Conservation (phyloP, 2,888 invertebrate genomes). For the Homarus gammarus region DNA sequence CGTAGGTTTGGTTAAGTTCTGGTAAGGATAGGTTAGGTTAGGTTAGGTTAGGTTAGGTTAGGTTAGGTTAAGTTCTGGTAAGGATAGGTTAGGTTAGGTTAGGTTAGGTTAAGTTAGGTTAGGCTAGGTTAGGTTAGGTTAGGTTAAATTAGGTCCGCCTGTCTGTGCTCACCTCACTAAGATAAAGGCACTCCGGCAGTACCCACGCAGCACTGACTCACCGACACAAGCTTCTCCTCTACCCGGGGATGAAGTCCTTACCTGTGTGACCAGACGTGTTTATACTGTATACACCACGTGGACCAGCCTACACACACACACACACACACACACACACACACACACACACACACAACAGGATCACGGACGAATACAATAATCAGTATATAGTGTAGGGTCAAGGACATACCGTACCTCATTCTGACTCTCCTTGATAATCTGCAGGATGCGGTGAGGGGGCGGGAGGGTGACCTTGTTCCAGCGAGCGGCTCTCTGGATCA, state of each 20-base stretch:
- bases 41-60: too few relatives aligned
- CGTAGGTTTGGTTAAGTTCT: too few relatives aligned
- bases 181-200: slow-evolving; percentile 7
- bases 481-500: slow-evolving; percentile 49
- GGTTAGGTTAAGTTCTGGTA: too few relatives aligned
- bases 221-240: neutral
- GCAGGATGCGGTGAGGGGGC: slow-evolving; percentile 18
- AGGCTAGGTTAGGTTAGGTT: too few relatives aligned
- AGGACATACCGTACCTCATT: neutral
- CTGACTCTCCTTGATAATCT: slow-evolving; percentile 43
- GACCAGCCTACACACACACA: neutral
- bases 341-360: neutral
- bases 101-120: too few relatives aligned
- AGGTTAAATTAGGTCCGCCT: too few relatives aligned
- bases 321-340: neutral
- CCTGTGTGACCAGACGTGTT: too few relatives aligned
- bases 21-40: too few relatives aligned
- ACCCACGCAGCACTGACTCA: neutral
- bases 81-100: too few relatives aligned
- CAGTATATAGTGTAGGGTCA: too few relatives aligned
- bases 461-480: slow-evolving; percentile 44
- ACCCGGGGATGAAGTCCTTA: neutral
- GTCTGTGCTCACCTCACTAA: slow-evolving; percentile 17
- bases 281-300: too few relatives aligned
- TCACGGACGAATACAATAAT: neutral